phyloP scores from a whole-genome alignment of 2,113 vertebrate species.

The Aix galericulata region DNA sequence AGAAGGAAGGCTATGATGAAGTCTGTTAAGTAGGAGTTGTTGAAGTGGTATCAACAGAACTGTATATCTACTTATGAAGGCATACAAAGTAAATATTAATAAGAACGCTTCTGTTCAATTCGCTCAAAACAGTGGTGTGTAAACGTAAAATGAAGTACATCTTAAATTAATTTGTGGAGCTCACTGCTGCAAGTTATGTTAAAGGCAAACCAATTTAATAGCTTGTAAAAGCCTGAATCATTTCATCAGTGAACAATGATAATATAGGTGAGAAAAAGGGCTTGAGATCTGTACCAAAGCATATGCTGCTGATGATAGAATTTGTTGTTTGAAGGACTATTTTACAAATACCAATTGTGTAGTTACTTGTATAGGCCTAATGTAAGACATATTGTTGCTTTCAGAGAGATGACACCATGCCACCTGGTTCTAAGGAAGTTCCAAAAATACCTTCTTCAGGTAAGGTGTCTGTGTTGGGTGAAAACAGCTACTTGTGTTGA shows the following conservation, averaged over 20 bases:
- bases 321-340: neutral
- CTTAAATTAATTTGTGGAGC: neutral
- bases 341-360: neutral
- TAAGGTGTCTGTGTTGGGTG: neutral
- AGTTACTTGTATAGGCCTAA: neutral
- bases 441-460: neutral
- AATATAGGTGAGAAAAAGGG: neutral
- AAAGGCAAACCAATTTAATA: neutral
- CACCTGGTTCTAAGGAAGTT: neutral
- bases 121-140: neutral
- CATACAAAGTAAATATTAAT: neutral
- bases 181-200: neutral
- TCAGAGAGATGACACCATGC: neutral
- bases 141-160: neutral
- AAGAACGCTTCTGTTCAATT: neutral
- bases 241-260: neutral
- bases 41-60: neutral
- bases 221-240: neutral
- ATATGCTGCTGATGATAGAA: neutral
- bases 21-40: neutral
- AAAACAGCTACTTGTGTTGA: neutral
- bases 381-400: neutral
- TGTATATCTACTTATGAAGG: neutral
- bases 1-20: neutral
- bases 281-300: neutral